Evolutionary conservation across 2,113 vertebrate species (phyloP).

Genomic region (Potamarius usumacintae): DNA sequence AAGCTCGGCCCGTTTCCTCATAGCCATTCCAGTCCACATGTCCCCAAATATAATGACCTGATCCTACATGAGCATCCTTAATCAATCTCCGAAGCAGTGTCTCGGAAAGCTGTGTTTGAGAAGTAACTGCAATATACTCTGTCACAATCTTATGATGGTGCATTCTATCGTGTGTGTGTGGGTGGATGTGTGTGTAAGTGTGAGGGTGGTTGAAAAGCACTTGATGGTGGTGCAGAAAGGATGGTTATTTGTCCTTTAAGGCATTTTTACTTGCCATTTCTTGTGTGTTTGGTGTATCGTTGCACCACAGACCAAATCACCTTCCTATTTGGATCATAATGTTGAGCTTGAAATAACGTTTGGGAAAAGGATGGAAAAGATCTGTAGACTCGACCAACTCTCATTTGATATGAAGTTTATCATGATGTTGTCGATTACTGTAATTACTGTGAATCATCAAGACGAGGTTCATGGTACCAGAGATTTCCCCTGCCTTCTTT

Average conservation of each 20-base stretch:
- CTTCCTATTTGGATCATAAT: neutral
- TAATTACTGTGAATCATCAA: neutral
- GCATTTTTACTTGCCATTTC: neutral
- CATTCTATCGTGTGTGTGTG: neutral
- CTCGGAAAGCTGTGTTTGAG: neutral
- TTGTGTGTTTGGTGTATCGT: neutral
- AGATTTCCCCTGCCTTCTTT: conserved; percentile 18
- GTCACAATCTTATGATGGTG: neutral
- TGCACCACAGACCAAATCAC: neutral
- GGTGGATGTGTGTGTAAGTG: conserved; percentile 10
- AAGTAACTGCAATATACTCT: neutral
- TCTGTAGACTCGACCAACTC: neutral
- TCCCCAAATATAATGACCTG: neutral
- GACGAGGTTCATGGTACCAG: conserved; percentile 1
- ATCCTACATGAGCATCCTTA: neutral
- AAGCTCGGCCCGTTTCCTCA: conserved; percentile 5
- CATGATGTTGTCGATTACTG: neutral
- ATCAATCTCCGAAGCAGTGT: neutral
- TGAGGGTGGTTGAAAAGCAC: conserved; percentile 7
- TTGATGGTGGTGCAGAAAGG: neutral
- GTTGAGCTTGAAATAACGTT: neutral
- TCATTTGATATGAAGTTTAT: neutral
- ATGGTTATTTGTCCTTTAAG: neutral
- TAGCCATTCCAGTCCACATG: neutral
- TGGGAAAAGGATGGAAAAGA: neutral